phyloP scores from a whole-genome alignment of 2,888 invertebrate genomes.

The Plebejus anna region DNA sequence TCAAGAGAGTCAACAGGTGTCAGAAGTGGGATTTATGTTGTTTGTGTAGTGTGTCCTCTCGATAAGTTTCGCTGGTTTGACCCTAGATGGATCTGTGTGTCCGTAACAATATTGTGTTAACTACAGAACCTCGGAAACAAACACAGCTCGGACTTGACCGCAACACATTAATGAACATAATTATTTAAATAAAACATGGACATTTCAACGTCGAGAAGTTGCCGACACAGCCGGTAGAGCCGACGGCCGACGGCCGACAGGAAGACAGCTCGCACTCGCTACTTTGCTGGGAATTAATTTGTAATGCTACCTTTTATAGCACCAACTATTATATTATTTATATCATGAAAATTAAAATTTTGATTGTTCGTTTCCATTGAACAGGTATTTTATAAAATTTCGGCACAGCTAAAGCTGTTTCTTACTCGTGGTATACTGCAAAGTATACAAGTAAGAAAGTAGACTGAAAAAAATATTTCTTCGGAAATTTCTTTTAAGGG shows the following conservation, averaged over 20 bases:
- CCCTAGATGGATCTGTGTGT: no score
- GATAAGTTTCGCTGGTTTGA: no score
- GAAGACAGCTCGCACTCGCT: not conserved
- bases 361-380: no score
- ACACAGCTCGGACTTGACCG: not conserved
- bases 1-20: no score
- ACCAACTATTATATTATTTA: not conserved
- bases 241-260: slow-evolving; percentile 29
- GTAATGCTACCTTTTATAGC: not conserved
- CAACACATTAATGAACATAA: slow-evolving; percentile 19
- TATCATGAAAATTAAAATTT: not conserved
- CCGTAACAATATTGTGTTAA: not conserved
- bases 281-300: slow-evolving; percentile 13
- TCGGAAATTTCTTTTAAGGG: no score
- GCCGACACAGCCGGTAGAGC: slow-evolving; percentile 29
- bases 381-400: no score
- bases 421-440: no score
- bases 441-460: no score
- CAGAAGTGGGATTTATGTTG: no score
- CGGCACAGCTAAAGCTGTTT: no score
- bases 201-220: slow-evolving; percentile 31
- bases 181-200: slow-evolving; percentile 31
- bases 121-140: not conserved
- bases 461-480: no score
- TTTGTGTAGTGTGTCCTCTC: no score